These are phyloP conservation scores for Phenganax subtilis DNA, from an alignment of 92 coral and sea anemone species.

Conservation along the genomic window DNA sequence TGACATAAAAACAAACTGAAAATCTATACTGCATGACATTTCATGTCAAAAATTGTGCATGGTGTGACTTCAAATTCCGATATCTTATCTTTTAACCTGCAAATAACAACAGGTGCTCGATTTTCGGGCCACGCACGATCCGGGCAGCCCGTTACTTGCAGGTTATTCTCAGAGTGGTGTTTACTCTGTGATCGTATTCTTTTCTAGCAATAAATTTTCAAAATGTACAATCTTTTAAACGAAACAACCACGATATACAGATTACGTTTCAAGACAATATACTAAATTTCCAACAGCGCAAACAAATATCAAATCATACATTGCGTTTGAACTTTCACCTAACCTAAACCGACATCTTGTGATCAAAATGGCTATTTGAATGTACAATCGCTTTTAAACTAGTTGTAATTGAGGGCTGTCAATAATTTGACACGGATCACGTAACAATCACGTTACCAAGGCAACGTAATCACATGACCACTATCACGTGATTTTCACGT, in stretches of 20 bases:
- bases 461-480: background rate
- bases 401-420: background rate
- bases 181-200: background rate
- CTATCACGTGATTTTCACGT: background rate
- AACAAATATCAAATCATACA: background rate
- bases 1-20: background rate
- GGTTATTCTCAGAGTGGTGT: too few relatives aligned
- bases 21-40: slow-evolving; percentile 5
- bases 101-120: too few relatives aligned
- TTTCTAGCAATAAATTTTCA: slow-evolving; percentile 18
- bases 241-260: slow-evolving; percentile 7
- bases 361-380: background rate
- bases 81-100: background rate
- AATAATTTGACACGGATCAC: background rate
- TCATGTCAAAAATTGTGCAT: slow-evolving; percentile 26
- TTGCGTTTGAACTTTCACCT: background rate
- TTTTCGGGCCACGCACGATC: too few relatives aligned
- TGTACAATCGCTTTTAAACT: background rate
- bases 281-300: background rate
- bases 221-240: slow-evolving; percentile 25
- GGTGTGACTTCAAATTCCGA: slow-evolving; percentile 6
- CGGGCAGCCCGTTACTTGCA: background rate
- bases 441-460: background rate
- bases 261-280: slow-evolving; percentile 8
- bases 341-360: background rate